phyloP scores from a whole-genome alignment of 2,888 invertebrate species.

The Cryptocheilus praepositus region DNA sequence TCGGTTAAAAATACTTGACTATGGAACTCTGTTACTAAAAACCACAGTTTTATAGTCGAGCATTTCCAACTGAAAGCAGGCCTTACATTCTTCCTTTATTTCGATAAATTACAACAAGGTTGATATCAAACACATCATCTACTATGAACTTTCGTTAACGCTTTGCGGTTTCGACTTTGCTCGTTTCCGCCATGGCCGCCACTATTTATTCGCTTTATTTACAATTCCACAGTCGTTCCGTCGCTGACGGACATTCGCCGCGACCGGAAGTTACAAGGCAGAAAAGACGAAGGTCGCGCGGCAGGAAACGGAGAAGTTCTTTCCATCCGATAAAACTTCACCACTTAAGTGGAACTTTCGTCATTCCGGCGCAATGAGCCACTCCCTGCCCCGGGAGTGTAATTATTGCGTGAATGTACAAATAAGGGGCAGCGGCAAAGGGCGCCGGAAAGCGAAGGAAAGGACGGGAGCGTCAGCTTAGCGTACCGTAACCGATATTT shows the following conservation, averaged over 20 bases:
- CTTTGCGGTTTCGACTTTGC: neutral
- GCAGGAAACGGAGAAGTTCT: slow-evolving; percentile 1
- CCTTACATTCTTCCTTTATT: no score
- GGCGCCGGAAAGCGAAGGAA: no score
- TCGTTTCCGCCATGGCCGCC: neutral
- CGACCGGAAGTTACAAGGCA: neutral
- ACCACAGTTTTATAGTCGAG: no score
- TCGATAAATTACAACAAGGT: no score
- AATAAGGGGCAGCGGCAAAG: no score
- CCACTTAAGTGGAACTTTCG: slow-evolving; percentile 28
- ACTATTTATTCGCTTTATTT: slow-evolving; percentile 19
- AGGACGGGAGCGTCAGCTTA: no score
- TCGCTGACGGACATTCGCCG: neutral
- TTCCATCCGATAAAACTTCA: slow-evolving; percentile 29
- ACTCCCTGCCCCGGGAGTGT: slow-evolving; percentile 8
- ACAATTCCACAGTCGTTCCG: slow-evolving; percentile 6
- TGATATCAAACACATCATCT: no score
- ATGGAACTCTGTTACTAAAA: no score
- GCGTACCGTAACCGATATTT: no score
- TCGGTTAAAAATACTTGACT: no score
- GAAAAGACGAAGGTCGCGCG: neutral
- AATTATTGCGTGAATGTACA: slow-evolving; percentile 10
- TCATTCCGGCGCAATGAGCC: slow-evolving; percentile 17
- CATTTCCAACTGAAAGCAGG: no score
- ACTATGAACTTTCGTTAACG: neutral